A percentile compares a stretch with the other conserved stretches of the same genome.
Evolutionary conservation across 2,888 invertebrate species (phyloP).

Genomic region (Endomychus coccineus): DNA sequence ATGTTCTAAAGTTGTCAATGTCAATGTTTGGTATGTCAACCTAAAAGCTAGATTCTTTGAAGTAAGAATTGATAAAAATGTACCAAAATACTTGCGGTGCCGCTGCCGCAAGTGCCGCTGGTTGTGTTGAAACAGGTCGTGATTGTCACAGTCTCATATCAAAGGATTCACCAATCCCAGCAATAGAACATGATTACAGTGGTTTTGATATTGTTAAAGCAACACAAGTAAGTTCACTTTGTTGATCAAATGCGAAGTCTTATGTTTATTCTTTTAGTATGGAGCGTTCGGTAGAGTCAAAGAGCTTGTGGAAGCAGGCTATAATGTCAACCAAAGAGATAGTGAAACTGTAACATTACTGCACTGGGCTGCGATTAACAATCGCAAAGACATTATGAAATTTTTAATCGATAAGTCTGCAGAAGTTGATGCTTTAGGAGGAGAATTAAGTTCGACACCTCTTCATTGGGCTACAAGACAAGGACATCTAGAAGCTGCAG

Average conservation of each 20-base stretch:
- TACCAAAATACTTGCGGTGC: slow-evolving; percentile 68
- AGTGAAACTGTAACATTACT: slow-evolving; percentile 90
- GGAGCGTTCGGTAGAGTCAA: slow-evolving; percentile 77
- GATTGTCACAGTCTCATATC: slow-evolving; percentile 56
- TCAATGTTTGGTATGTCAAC: too few species aligned
- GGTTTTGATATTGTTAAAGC: slow-evolving; percentile 90
- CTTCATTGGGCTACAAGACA: slow-evolving; percentile 97
- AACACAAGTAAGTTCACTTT: slow-evolving; percentile 68
- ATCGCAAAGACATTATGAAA: slow-evolving; percentile 84
- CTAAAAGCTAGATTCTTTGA: too few species aligned
- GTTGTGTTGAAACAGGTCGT: slow-evolving; percentile 55
- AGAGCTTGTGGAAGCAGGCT: slow-evolving; percentile 85
- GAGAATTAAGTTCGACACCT: slow-evolving; percentile 92
- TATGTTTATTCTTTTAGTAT: slow-evolving; percentile 50
- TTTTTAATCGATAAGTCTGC: slow-evolving; percentile 83
- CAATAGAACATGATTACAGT: slow-evolving; percentile 65
- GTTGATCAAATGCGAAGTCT: too few species aligned
- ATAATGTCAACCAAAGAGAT: slow-evolving; percentile 91
- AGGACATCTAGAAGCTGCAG: slow-evolving; percentile 79
- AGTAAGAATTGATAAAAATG: too few species aligned
- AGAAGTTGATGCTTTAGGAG: slow-evolving; percentile 88
- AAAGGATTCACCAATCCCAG: slow-evolving; percentile 55
- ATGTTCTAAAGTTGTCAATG: too few species aligned
- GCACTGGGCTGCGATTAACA: slow-evolving; percentile 99
- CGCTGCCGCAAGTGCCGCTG: slow-evolving; percentile 56